A percentile compares a stretch with the other conserved stretches of the same genome.
Evolutionary conservation across 92 coral and sea anemone genomes (phyloP).

Genomic region (Actinostola sp.): DNA sequence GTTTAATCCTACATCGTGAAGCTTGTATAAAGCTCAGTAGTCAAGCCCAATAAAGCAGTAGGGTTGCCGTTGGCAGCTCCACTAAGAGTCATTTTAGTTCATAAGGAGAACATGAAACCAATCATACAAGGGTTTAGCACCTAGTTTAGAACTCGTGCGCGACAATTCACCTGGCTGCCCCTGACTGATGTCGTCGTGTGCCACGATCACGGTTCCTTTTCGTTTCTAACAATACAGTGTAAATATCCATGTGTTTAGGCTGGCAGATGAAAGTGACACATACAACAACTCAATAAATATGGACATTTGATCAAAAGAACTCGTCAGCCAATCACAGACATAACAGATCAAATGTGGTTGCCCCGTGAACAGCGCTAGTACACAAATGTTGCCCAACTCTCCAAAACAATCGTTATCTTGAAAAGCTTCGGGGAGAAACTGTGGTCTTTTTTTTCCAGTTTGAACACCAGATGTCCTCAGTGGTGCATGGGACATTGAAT

Average conservation of each 20-base stretch:
- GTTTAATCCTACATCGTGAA: too few species aligned
- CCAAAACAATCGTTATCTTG: too few species aligned
- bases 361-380: constrained; percentile 41
- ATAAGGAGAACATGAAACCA: background rate
- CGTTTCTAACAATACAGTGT: constrained; percentile 16
- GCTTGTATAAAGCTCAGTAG: too few species aligned
- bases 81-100: background rate
- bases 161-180: constrained; percentile 25
- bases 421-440: too few species aligned
- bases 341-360: constrained; percentile 14
- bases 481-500: background rate
- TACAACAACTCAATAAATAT: constrained; percentile 36
- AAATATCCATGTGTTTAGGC: constrained; percentile 27
- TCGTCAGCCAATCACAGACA: constrained; percentile 23
- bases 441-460: background rate
- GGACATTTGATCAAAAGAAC: constrained; percentile 28
- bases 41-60: background rate
- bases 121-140: constrained; percentile 3
- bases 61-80: too few species aligned
- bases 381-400: too few species aligned
- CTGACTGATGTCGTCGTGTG: constrained; percentile 24
- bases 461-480: background rate
- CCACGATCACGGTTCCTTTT: constrained; percentile 17
- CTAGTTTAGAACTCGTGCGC: constrained; percentile 2
- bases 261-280: constrained; percentile 22